A percentile compares a stretch with the other conserved stretches of the same genome.
Evolutionary conservation across 2,797 vertebrate genomes (phyloP).

Genomic region (Pteronotus mesoamericanus): DNA sequence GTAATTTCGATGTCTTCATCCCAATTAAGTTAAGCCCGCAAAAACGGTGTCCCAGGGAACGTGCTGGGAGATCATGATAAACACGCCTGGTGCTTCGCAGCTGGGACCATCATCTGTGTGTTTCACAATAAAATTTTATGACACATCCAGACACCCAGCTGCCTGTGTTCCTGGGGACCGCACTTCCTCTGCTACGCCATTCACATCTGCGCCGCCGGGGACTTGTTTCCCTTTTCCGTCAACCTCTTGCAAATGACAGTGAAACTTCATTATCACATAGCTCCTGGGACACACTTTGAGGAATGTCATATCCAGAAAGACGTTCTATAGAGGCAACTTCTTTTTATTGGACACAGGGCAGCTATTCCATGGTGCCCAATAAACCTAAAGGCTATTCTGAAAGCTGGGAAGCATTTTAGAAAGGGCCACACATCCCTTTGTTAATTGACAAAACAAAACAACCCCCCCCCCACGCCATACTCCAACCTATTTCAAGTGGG

Average conservation of each 20-base stretch:
- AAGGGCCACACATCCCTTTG: not conserved
- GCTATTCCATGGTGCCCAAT: not conserved
- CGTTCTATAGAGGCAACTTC: not conserved
- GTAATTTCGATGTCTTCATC: constrained; percentile 78
- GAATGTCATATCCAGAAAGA: not conserved
- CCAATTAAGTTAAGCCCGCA: constrained; percentile 77
- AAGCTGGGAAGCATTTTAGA: not conserved
- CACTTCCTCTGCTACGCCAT: constrained; percentile 60
- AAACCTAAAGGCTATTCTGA: not conserved
- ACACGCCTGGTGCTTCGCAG: constrained; percentile 85
- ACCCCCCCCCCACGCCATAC: not conserved
- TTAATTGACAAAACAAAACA: not conserved
- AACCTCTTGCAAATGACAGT: constrained; percentile 29
- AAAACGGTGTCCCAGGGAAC: constrained; percentile 78
- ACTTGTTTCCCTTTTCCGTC: not conserved
- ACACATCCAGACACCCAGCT: constrained; percentile 88
- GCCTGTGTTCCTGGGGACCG: constrained; percentile 85
- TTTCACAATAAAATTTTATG: constrained; percentile 92
- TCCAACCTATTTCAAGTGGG: not conserved
- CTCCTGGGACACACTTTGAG: constrained; percentile 25
- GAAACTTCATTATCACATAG: constrained; percentile 31
- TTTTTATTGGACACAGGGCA: not conserved
- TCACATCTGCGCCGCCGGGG: constrained; percentile 31
- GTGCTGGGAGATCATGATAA: constrained; percentile 78
- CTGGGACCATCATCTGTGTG: constrained; percentile 89